These are phyloP conservation scores for Asbolus verrucosus DNA, from an alignment of 1,140 invertebrate species.

Conservation along the genomic window DNA sequence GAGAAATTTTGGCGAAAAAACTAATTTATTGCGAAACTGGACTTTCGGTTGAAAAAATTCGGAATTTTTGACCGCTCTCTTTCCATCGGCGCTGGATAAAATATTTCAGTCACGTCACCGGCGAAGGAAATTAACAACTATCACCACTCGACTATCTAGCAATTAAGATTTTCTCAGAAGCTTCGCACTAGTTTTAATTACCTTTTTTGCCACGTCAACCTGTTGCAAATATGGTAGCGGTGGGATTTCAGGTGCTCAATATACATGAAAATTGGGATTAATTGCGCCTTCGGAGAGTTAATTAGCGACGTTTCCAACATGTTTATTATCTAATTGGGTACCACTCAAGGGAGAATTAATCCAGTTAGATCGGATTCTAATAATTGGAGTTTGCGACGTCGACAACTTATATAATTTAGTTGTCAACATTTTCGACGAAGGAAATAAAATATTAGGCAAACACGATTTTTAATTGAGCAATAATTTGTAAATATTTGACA, in stretches of 20 bases:
- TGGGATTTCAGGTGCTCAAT: too few species aligned
- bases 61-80: too few species aligned
- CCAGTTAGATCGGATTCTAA: constrained; percentile 6
- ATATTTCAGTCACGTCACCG: constrained; percentile 24
- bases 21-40: too few species aligned
- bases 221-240: not conserved
- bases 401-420: constrained; percentile 20
- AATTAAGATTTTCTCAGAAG: constrained; percentile 36
- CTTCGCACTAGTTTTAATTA: constrained; percentile 28
- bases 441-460: constrained; percentile 35
- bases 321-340: too few species aligned
- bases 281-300: not conserved
- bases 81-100: not conserved
- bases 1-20: too few species aligned
- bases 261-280: too few species aligned
- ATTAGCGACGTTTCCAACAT: too few species aligned
- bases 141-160: too few species aligned
- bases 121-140: constrained; percentile 11
- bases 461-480: constrained; percentile 34
- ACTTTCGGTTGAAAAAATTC: too few species aligned
- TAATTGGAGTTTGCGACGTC: constrained; percentile 8
- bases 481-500: constrained; percentile 39
- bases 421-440: constrained; percentile 8
- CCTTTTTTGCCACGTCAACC: constrained; percentile 3
- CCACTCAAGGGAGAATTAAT: too few species aligned